A percentile compares a stretch with the other conserved stretches of the same genome.
Evolutionary conservation across 2,797 vertebrate genomes (phyloP).

Genomic region (Botia almorhae): DNA sequence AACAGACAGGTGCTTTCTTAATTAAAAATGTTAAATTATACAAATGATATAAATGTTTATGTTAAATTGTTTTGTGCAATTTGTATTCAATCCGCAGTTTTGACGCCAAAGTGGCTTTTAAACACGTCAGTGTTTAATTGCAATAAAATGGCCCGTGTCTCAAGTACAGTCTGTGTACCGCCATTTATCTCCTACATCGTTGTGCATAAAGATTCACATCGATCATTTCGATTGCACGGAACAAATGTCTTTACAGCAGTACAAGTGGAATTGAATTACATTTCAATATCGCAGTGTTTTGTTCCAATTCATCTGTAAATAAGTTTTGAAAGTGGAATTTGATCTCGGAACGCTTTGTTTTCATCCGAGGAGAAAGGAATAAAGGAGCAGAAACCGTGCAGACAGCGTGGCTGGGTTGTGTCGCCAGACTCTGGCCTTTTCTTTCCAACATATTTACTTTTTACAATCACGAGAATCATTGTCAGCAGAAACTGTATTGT

Average conservation of each 20-base stretch:
- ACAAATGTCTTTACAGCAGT: conserved; percentile 7
- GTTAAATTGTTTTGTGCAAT: background rate
- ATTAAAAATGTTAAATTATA: conserved; percentile 2
- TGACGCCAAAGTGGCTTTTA: too few species aligned
- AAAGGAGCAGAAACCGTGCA: conserved; percentile 11
- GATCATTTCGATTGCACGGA: conserved; percentile 14
- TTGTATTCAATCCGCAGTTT: too few species aligned
- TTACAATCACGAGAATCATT: conserved; percentile 22
- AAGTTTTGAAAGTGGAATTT: conserved; percentile 18
- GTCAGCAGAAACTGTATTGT: conserved; percentile 19
- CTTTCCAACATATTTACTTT: conserved; percentile 42
- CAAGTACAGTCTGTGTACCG: background rate
- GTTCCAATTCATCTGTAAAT: conserved; percentile 13
- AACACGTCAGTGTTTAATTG: too few species aligned
- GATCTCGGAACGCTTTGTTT: conserved; percentile 24
- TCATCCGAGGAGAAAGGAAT: background rate
- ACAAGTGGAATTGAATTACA: conserved; percentile 27
- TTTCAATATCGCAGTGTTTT: background rate
- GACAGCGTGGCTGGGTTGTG: conserved; percentile 27
- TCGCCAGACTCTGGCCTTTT: conserved; percentile 34
- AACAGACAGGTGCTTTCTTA: background rate
- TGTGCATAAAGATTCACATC: conserved; percentile 3
- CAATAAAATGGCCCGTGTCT: background rate
- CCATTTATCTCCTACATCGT: background rate
- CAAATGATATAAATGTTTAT: too few species aligned